Conservation (phyloP, 2,797 vertebrate species). For the Anolis apletophallus region DNA sequence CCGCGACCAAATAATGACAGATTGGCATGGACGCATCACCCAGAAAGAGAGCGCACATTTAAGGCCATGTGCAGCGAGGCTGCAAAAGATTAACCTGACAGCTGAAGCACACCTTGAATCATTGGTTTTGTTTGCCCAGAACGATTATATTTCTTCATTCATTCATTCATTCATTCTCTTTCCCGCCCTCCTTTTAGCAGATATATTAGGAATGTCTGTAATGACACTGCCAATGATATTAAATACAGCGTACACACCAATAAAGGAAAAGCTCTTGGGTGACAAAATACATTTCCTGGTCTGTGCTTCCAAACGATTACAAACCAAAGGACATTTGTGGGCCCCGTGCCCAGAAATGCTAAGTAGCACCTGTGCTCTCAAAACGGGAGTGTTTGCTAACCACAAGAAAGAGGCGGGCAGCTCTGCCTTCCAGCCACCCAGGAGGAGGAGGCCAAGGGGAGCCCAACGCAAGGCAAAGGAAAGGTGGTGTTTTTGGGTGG, state of each 20-base stretch:
- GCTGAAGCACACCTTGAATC: constrained; percentile 11
- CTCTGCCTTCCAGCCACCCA: no score
- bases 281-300: constrained; percentile 8
- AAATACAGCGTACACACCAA: not conserved
- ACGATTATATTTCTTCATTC: constrained; percentile 16
- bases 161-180: not conserved
- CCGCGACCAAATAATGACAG: not conserved
- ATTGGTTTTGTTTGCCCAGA: constrained; percentile 1
- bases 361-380: not conserved
- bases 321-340: not conserved
- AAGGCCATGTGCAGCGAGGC: not conserved
- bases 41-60: not conserved
- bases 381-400: not conserved
- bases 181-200: not conserved
- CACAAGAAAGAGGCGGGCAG: not conserved
- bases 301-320: not conserved
- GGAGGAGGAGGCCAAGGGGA: not conserved
- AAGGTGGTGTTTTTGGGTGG: not conserved
- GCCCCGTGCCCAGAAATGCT: not conserved
- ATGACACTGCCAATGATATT: constrained; percentile 3
- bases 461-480: not conserved
- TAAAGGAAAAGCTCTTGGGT: constrained; percentile 8
- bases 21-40: not conserved
- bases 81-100: not conserved
- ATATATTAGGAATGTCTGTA: constrained; percentile 2